Conservation (phyloP, 2,888 invertebrate genomes). For the Digitonthophagus gazella region DNA sequence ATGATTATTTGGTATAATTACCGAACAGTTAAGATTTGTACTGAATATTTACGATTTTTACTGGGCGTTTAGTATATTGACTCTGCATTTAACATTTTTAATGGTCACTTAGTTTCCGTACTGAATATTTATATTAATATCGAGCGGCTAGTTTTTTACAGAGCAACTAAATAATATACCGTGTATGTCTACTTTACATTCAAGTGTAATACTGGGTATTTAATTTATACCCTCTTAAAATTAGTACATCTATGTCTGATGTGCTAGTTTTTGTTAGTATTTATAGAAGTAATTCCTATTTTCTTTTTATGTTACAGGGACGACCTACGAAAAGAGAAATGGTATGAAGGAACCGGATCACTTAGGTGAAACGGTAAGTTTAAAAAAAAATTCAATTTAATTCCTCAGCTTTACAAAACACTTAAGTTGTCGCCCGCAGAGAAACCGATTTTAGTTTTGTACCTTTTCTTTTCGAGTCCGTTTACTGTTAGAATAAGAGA, state of each 20-base stretch:
- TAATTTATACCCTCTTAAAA: not conserved
- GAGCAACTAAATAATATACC: no score
- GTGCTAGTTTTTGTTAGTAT: not conserved
- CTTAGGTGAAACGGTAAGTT: constrained; percentile 77
- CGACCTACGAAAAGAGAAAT: constrained; percentile 72
- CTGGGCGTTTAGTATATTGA: no score
- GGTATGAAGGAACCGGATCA: constrained; percentile 86
- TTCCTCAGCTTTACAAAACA: not conserved
- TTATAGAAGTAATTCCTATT: constrained; percentile 17
- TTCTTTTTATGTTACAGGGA: constrained; percentile 60
- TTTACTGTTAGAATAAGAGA: not conserved
- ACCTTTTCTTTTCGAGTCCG: not conserved
- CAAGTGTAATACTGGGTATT: no score
- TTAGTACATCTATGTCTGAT: not conserved
- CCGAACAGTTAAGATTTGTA: no score
- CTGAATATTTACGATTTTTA: no score
- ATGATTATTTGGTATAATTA: no score
- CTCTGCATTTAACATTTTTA: no score
- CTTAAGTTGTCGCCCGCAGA: not conserved
- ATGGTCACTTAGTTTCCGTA: no score
- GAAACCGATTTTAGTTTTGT: not conserved
- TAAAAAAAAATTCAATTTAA: not conserved
- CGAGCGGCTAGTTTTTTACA: no score
- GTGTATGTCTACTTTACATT: no score
- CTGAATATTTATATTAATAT: no score